phyloP scores from a whole-genome alignment of 2,888 invertebrate genomes.

The Abrostola tripartita region DNA sequence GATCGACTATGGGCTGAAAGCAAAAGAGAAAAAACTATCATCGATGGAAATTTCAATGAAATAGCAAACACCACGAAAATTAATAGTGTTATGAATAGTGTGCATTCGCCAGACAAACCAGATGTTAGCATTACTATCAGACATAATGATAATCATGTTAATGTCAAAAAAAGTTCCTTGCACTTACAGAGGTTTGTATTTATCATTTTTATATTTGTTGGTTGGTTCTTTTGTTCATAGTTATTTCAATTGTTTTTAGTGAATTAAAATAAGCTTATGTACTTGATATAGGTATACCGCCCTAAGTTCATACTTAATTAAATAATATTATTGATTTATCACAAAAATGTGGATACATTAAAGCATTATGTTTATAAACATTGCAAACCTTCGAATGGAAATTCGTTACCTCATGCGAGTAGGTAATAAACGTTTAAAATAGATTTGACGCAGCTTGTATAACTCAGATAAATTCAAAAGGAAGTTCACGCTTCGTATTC shows the following conservation, averaged over 20 bases:
- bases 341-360: background rate
- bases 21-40: conserved; percentile 64
- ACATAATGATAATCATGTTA: conserved; percentile 49
- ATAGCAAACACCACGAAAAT: conserved; percentile 65
- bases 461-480: conserved; percentile 64
- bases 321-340: background rate
- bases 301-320: too few relatives aligned
- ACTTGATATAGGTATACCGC: too few relatives aligned
- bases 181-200: conserved; percentile 64
- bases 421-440: conserved; percentile 66
- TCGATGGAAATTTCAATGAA: conserved; percentile 81
- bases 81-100: conserved; percentile 47
- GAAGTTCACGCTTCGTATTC: conserved; percentile 36
- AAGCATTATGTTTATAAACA: background rate
- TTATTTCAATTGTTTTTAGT: too few relatives aligned
- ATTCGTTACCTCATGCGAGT: conserved; percentile 40
- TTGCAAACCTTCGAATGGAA: conserved; percentile 30
- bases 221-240: too few relatives aligned
- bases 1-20: conserved; percentile 78
- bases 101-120: conserved; percentile 52
- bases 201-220: background rate
- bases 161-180: conserved; percentile 52
- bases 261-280: too few relatives aligned
- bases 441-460: conserved; percentile 69
- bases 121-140: conserved; percentile 49